Base-by-base conservation (phyloP, 2,113 vertebrate species). In the Leucopsar rothschildi region DNA sequence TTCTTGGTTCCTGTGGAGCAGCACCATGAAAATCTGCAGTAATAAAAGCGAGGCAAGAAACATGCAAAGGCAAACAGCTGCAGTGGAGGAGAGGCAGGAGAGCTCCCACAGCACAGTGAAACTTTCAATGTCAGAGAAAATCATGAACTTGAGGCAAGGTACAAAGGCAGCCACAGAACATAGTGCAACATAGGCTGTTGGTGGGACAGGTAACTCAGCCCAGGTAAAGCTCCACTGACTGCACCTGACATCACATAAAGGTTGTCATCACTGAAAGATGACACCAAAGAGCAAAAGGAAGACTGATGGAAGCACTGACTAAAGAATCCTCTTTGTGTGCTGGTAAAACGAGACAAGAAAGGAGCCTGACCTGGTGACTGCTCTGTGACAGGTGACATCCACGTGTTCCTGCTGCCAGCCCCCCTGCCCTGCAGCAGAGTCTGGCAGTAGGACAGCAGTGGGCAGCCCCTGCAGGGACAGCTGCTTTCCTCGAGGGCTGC, bases 131-230 rank as follows among this genome's bases (percentile, higher is more conserved):
- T 22, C 17, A 33, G 42, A 44, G 31, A 47, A 89, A 86, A 65
- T 22, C 18, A 44, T 1, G 3, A 8, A 9, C 19, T 33, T 37
- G 64, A 86, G 35, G 77, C 18, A 64, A 64, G 50, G 53, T 47
- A 63, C 16, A 39, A 81, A 70, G 29, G 42, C 56, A 75, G 22
- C 22, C 40, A 1, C 9, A 20, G 44, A 69, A 76, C 29, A 39
- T 0, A 27, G 33, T 7, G 40, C 42, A 42, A n/a, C 14, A 5
- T 1, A 10, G 0, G 2, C 33, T n/a, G 31, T 9, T 52, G 49
- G 44, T 53, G 25, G 40, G 33, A 28, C 16, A 9, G 28, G 56
- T 33, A 61, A 68, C 27, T 66, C 44, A 60, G 47, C 20, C 18
- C 18, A 6, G 5, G 55, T 27, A 69, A 45, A 79, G 57, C 28